Evolutionary conservation across 2,113 vertebrate species (phyloP).

Genomic region (Azemiops feae): DNA sequence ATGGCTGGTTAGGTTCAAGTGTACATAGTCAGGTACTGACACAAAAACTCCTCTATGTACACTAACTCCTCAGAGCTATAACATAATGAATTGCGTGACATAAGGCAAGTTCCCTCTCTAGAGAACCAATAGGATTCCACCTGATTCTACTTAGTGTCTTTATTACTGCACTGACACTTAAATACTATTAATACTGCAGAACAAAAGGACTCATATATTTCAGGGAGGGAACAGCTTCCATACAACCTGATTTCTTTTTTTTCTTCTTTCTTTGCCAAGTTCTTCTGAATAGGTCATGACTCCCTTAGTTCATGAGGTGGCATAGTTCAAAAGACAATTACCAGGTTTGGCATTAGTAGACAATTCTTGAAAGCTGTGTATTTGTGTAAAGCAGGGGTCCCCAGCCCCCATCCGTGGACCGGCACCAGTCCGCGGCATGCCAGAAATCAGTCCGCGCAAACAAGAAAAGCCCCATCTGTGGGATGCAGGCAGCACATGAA

Average conservation of each 20-base stretch:
- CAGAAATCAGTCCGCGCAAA: no score
- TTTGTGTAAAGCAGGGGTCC: background rate
- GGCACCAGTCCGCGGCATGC: no score
- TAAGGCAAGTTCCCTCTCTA: background rate
- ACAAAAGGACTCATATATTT: background rate
- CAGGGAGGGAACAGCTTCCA: background rate
- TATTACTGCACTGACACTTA: background rate
- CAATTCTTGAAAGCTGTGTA: background rate
- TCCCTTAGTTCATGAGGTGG: background rate
- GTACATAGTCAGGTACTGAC: background rate
- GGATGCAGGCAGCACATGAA: no score
- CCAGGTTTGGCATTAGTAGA: background rate
- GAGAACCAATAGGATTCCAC: background rate
- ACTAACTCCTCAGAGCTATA: background rate
- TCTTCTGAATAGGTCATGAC: background rate
- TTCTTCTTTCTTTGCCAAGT: background rate
- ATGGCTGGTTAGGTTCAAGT: background rate
- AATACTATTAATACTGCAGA: background rate
- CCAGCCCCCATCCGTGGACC: no score
- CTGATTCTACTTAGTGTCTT: background rate
- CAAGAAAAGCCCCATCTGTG: no score
- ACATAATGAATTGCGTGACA: background rate
- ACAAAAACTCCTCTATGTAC: background rate
- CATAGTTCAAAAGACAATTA: background rate
- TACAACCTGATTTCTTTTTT: background rate